Base-by-base conservation (phyloP, 1,140 invertebrate genomes). In the Tribolium castaneum region DNA sequence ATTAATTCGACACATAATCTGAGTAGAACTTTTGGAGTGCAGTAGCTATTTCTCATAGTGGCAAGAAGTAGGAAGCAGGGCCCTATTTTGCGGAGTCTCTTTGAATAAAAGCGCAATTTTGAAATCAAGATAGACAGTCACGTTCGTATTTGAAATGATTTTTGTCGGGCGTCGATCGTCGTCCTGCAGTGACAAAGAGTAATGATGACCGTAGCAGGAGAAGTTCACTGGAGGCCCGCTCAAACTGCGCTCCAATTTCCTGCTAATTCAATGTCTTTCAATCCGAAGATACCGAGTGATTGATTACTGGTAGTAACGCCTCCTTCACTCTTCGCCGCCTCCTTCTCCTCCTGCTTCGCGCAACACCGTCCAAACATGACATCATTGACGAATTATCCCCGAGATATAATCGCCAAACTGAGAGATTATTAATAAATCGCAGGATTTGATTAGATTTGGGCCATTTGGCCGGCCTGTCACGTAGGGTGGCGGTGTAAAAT, bases 231-330 rank as follows among this genome's bases (percentile, higher is more conserved):
- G 59, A 66, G 59, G 80, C 78, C 56, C 75, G 77, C 81, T 82
- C 78, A 76, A 79, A 80, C 78, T 81, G 77, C 79, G 80, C 82
- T 82, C 81, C 83, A 85, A 85, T 85, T 85, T 85, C 84, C 84
- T 84, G 84, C 82, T 85, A 84, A 85, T 85, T 85, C 84, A 85
- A 85, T 85, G 84, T 84, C 84, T 85, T 85, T 85, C 84, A 85
- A 85, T 85, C 84, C 80, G 76, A 82, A 85, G 82, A 84, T 83
- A 84, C 74, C 80, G 77, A 75, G 83, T 85, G 84, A 85, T 85
- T 85, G 84, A 85, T 85, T 83, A 81, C 81, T 16, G 78, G 25
- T n/a, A 72, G 71, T 78, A 70, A 78, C 82, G 74, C 82, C 82
- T 70, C 34, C 79, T 76, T 72, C 50, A 13, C 70, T 66, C 59